A percentile compares a stretch with the other conserved stretches of the same genome.
Conservation (phyloP, 2,113 vertebrate species). For the Diglossa brunneiventris region DNA sequence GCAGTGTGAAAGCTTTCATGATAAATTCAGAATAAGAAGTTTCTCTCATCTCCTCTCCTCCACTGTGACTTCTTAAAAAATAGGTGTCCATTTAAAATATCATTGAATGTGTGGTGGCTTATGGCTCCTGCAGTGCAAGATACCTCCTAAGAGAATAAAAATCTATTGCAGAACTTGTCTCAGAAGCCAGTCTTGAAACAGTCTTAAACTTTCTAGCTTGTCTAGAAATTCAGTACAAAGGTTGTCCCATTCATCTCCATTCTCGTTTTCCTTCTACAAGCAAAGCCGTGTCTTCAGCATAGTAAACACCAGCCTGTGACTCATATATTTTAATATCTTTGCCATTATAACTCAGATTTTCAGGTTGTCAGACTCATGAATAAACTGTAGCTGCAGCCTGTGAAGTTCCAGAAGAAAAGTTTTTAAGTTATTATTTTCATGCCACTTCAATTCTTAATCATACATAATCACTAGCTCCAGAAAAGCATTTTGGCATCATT, state of each 20-base stretch:
- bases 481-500: not conserved
- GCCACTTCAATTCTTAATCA: not conserved
- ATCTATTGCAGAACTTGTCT: not conserved
- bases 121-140: not conserved
- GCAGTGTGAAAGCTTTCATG: not conserved
- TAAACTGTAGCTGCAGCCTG: not conserved
- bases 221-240: not conserved
- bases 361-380: not conserved
- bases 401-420: not conserved
- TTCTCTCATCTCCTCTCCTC: not conserved
- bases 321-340: not conserved
- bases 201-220: not conserved
- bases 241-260: not conserved
- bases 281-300: not conserved
- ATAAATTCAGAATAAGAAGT: not conserved
- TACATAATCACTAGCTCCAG: not conserved
- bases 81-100: not conserved
- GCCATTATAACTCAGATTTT: not conserved
- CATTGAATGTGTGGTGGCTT: not conserved
- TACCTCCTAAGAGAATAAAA: not conserved
- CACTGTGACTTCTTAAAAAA: not conserved
- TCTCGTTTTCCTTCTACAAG: not conserved
- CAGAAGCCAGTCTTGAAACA: not conserved
- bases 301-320: not conserved
- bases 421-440: not conserved